Evolutionary conservation across 2,113 vertebrate genomes (phyloP), one percentile per base, ranked within the genome.

Genomic region (Hemicordylus capensis): DNA sequence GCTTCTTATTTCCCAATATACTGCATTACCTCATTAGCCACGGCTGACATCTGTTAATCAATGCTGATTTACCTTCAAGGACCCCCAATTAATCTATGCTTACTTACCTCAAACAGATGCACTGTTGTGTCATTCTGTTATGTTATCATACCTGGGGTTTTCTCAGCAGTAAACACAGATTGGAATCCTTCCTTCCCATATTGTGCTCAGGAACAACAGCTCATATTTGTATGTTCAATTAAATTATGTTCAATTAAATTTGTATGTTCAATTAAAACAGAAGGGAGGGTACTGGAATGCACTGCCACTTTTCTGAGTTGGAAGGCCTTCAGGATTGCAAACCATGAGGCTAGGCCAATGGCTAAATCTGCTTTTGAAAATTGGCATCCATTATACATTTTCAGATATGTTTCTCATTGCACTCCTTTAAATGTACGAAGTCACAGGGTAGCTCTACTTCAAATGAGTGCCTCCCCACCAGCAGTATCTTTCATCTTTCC

Each of bases 401-500:
- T 4, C 59, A 46, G 12, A 64, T 34, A 37, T 26, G 19, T 8
- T 73, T 44, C 7, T 80, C 12, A 81, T 76, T 83, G 6, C 46
- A 82, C 61, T 80, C 42, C 51, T 34, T 67, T 56, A 51, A 0
- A 28, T 6, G 19, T 42, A 1, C 0, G 34, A 24, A 63, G 39
- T 42, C 0, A 0, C 17, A 1, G 42, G 83, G 61, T 81, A 77
- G 39, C 28, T 20, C 54, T 0, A 0, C 31, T 0, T 82, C 0
- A 81, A 1, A 0, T 42, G 6, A 73, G 59, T 70, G 22, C 26
- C 34, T 76, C 19, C 26, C 1, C 4, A 37, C 69, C 26, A 4
- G 1, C 42, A 67, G 82, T 0, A 42, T 2, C 80, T n/a, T 67
- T 86, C 67, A 42, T 2, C 80, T n/a, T 67, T 86, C 67, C 31